Conservation (phyloP, 2,113 vertebrate species). For the Macrotus californicus region DNA sequence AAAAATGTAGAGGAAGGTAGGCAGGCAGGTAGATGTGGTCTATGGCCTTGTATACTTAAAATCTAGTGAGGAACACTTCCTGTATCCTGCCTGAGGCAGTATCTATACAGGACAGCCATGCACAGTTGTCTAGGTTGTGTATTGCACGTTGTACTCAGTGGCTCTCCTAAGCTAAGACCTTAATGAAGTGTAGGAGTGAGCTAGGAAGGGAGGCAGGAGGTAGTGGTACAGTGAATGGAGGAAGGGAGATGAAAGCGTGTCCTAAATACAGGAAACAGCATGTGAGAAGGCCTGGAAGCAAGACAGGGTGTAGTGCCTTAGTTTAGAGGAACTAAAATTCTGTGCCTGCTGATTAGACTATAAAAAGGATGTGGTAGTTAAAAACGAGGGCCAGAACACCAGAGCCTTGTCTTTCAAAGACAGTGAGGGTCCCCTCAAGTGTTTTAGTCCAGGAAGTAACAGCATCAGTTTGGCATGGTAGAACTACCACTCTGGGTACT, state of each 20-base stretch:
- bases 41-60: neutral
- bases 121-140: neutral
- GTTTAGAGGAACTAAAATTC: neutral
- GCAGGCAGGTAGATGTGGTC: neutral
- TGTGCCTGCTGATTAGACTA: neutral
- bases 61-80: neutral
- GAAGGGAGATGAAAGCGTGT: neutral
- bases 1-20: neutral
- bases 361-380: neutral
- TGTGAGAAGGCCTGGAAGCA: neutral
- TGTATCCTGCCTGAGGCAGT: neutral
- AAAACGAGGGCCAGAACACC: neutral
- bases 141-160: neutral
- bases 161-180: neutral
- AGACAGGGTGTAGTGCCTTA: neutral
- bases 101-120: neutral
- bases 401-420: neutral
- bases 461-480: neutral
- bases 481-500: neutral
- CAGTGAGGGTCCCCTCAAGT: neutral
- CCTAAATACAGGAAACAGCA: neutral
- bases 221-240: neutral
- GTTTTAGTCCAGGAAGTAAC: neutral
- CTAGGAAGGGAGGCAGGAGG: neutral
- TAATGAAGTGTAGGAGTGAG: neutral